These are phyloP conservation scores for Chiloscyllium punctatum DNA, from an alignment of 2,797 vertebrate genomes.

Conservation along the genomic window DNA sequence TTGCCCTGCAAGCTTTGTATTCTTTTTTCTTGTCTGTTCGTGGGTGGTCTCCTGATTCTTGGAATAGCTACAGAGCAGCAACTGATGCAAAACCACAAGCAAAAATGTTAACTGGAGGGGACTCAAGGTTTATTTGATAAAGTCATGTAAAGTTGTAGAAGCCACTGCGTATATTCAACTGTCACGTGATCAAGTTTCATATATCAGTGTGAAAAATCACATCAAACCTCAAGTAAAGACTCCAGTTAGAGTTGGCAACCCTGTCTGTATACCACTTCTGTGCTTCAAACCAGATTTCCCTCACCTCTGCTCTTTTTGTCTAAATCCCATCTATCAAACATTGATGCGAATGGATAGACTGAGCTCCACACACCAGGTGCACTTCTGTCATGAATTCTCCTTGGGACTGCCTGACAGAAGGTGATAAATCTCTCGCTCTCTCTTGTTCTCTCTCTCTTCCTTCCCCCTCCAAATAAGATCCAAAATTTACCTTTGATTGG, in stretches of 20 bases:
- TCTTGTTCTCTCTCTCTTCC: no score
- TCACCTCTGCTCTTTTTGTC: neutral
- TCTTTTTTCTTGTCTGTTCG: neutral
- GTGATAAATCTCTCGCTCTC: neutral
- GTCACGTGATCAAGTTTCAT: neutral
- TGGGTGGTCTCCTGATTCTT: neutral
- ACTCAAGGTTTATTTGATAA: no score
- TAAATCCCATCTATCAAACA: neutral
- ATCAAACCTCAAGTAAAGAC: neutral
- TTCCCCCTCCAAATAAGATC: neutral
- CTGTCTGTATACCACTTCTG: neutral
- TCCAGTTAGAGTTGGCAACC: neutral
- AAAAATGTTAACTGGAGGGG: neutral
- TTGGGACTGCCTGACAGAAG: neutral
- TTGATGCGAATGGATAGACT: neutral
- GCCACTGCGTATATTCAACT: neutral
- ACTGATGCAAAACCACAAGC: neutral
- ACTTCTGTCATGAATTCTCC: neutral
- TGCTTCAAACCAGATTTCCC: neutral
- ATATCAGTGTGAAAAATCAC: no score
- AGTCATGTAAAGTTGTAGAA: no score
- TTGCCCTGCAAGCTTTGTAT: neutral
- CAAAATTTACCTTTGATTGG: neutral
- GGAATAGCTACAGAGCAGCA: neutral
- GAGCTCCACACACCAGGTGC: neutral